These are phyloP conservation scores for Drosophila buzzatii DNA, from an alignment of 2,888 invertebrate species.

Conservation along the genomic window DNA sequence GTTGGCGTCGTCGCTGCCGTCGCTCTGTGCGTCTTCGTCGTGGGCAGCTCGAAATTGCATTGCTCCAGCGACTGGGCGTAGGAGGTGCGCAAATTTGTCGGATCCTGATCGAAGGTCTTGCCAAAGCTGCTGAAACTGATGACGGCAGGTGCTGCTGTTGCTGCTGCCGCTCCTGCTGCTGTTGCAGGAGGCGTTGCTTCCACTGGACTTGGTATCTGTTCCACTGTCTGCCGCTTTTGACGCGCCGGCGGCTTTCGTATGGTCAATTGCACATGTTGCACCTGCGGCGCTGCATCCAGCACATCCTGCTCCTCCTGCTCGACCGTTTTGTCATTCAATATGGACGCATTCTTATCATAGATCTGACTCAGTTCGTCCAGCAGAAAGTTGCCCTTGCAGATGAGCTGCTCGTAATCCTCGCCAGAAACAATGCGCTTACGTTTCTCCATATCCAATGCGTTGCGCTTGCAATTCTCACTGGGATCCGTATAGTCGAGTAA, in stretches of 20 bases:
- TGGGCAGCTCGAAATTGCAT: conserved; percentile 81
- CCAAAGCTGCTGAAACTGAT: conserved; percentile 63
- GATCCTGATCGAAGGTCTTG: conserved; percentile 85
- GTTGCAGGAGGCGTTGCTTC: background rate
- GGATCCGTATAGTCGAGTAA: conserved; percentile 87
- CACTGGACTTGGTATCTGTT: background rate
- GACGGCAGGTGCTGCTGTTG: conserved; percentile 14
- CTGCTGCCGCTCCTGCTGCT: background rate
- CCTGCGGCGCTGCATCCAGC: conserved; percentile 38
- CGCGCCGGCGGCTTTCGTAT: conserved; percentile 77
- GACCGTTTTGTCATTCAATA: conserved; percentile 86
- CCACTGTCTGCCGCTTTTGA: conserved; percentile 54
- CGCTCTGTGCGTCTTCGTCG: conserved; percentile 51
- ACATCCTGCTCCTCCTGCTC: conserved; percentile 19
- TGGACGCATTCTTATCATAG: conserved; percentile 87
- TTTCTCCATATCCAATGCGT: conserved; percentile 56
- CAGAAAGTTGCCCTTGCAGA: conserved; percentile 83
- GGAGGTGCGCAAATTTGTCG: conserved; percentile 83
- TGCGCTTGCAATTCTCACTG: conserved; percentile 52
- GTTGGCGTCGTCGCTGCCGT: conserved; percentile 5
- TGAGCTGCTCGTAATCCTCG: conserved; percentile 76
- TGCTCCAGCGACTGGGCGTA: conserved; percentile 85
- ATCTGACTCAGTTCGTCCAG: conserved; percentile 86
- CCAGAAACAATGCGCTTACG: conserved; percentile 40
- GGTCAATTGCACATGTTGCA: conserved; percentile 81